A percentile compares a stretch with the other conserved stretches of the same genome.
These are phyloP conservation scores for Galendromus occidentalis DNA, from an alignment of 1,140 invertebrate species.

Conservation along the genomic window DNA sequence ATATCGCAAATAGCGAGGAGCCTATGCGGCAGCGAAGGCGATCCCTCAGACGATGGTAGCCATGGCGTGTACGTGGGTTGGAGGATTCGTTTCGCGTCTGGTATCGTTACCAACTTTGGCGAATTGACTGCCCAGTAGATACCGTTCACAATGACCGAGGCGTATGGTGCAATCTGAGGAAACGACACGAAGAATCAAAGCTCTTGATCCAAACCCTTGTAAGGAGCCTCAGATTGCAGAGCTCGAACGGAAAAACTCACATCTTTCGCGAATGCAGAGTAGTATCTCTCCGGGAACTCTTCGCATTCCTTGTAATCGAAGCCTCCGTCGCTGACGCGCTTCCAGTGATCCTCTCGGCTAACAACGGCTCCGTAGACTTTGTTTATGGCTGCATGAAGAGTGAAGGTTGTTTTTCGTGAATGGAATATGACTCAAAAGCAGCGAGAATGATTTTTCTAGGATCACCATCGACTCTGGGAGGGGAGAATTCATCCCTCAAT, in stretches of 20 bases:
- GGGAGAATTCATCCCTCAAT: background rate
- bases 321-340: constrained; percentile 61
- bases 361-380: constrained; percentile 89
- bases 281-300: constrained; percentile 73
- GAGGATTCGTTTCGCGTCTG: constrained; percentile 85
- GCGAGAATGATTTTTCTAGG: no score
- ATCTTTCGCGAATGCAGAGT: constrained; percentile 86
- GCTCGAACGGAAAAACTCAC: constrained; percentile 27
- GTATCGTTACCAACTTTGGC: constrained; percentile 85
- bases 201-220: background rate
- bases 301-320: constrained; percentile 83
- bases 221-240: background rate
- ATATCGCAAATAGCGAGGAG: constrained; percentile 78
- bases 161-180: constrained; percentile 76
- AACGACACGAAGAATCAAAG: background rate
- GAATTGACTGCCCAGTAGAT: constrained; percentile 97
- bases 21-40: constrained; percentile 67
- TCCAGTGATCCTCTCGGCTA: constrained; percentile 70
- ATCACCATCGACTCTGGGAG: no score
- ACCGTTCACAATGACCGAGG: constrained; percentile 88
- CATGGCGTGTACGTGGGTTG: constrained; percentile 70
- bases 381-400: constrained; percentile 44
- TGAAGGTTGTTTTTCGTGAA: no score
- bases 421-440: no score
- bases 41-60: constrained; percentile 56